These are phyloP conservation scores for Ptychochromis oligacanthus DNA, from an alignment of 2,113 vertebrate genomes.

Conservation along the genomic window DNA sequence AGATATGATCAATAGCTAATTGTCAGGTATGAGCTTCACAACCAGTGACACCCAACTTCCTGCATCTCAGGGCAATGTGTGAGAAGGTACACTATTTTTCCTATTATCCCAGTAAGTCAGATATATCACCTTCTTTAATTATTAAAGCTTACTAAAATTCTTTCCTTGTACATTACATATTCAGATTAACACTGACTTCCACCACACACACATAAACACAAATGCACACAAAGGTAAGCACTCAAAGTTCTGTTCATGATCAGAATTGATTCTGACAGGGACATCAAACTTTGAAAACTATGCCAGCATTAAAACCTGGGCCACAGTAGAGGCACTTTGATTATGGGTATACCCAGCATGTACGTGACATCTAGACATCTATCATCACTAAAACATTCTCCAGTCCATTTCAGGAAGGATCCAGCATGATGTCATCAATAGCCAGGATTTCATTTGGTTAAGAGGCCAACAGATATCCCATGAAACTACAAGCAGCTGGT, in stretches of 20 bases:
- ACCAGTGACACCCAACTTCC: slow-evolving; percentile 2
- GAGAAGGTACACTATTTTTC: background rate
- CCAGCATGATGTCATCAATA: background rate
- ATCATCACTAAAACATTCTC: background rate
- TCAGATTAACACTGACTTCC: too few species aligned
- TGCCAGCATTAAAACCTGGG: background rate
- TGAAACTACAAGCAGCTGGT: background rate
- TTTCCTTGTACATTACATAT: too few species aligned
- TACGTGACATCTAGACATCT: background rate
- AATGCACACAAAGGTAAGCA: too few species aligned
- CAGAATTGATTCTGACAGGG: background rate
- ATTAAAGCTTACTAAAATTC: too few species aligned
- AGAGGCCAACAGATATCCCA: background rate
- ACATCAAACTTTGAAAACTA: background rate
- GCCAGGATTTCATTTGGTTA: background rate
- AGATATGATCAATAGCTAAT: slow-evolving; percentile 43
- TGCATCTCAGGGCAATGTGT: background rate
- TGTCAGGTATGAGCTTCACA: slow-evolving; percentile 29
- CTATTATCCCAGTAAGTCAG: background rate
- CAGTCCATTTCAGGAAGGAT: background rate
- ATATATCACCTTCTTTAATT: too few species aligned
- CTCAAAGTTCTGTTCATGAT: background rate
- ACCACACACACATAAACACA: too few species aligned
- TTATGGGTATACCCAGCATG: background rate
- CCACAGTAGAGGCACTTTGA: background rate